phyloP scores from a whole-genome alignment of 2,888 invertebrate genomes.

The Ellobium chinense region DNA sequence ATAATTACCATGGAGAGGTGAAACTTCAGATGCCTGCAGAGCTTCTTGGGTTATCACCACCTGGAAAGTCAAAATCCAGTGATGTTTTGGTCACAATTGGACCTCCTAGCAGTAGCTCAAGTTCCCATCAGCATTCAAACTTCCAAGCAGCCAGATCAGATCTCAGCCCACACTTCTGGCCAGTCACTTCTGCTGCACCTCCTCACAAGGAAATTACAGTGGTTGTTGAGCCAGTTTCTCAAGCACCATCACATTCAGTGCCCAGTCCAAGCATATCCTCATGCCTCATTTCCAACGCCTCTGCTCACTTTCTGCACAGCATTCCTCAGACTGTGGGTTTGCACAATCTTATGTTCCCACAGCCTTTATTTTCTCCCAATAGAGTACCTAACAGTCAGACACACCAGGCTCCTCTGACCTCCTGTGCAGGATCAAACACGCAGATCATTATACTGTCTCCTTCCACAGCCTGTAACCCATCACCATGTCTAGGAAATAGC shows the following conservation, averaged over 20 bases:
- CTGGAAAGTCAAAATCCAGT: conserved; percentile 14
- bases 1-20: conserved; percentile 38
- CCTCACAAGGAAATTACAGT: conserved; percentile 26
- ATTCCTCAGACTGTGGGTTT: not conserved
- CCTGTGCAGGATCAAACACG: not conserved
- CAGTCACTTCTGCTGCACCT: not conserved
- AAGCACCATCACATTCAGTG: not conserved
- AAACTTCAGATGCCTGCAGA: conserved; percentile 48
- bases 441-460: conserved; percentile 16
- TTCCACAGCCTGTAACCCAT: not conserved
- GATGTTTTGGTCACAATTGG: conserved; percentile 31
- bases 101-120: conserved; percentile 4
- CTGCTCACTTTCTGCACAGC: not conserved
- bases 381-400: not conserved
- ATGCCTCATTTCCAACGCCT: conserved; percentile 3
- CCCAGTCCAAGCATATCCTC: conserved; percentile 1
- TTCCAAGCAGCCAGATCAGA: conserved; percentile 11
- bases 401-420: not conserved
- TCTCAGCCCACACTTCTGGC: not conserved
- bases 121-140: not conserved
- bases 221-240: conserved; percentile 24
- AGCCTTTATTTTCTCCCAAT: conserved; percentile 6
- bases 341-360: not conserved
- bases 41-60: conserved; percentile 50
- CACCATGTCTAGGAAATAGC: not conserved